Evolutionary conservation across 2,888 invertebrate species (phyloP).

Genomic region (Amphiduros pacificus): DNA sequence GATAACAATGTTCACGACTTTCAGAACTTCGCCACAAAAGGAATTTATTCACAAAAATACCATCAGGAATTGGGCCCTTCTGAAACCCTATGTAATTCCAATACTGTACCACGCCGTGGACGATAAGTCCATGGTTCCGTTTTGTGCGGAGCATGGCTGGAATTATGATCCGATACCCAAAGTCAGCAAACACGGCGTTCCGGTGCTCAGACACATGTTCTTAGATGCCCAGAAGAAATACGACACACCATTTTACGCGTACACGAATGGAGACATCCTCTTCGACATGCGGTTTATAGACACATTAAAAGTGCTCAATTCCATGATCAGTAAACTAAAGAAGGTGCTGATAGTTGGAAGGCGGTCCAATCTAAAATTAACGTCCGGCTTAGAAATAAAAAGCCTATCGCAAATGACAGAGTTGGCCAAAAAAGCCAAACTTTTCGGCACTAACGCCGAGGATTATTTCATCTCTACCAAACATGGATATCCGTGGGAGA

Average conservation of each 20-base stretch:
- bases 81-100: neutral
- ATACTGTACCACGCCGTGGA: too few species aligned
- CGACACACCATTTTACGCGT: slow-evolving; percentile 14
- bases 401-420: neutral
- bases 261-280: slow-evolving; percentile 19
- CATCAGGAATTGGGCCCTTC: neutral
- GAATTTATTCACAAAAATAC: neutral
- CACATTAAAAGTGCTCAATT: neutral
- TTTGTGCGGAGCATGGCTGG: too few species aligned
- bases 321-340: slow-evolving; percentile 1
- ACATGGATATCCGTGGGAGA: slow-evolving; percentile 18
- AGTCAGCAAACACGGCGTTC: slow-evolving; percentile 1
- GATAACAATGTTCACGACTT: neutral
- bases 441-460: slow-evolving; percentile 15
- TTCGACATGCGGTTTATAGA: slow-evolving; percentile 11
- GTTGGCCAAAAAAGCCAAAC: slow-evolving; percentile 1
- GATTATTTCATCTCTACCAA: slow-evolving; percentile 15
- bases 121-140: too few species aligned
- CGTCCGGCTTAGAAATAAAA: neutral
- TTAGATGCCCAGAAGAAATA: slow-evolving; percentile 12
- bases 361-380: slow-evolving; percentile 11
- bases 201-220: slow-evolving; percentile 19
- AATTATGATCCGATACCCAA: neutral
- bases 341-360: slow-evolving; percentile 15
- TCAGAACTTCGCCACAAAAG: neutral